These are phyloP conservation scores for Cryptoprocta ferox DNA, from an alignment of 2,797 vertebrate genomes.

Conservation along the genomic window DNA sequence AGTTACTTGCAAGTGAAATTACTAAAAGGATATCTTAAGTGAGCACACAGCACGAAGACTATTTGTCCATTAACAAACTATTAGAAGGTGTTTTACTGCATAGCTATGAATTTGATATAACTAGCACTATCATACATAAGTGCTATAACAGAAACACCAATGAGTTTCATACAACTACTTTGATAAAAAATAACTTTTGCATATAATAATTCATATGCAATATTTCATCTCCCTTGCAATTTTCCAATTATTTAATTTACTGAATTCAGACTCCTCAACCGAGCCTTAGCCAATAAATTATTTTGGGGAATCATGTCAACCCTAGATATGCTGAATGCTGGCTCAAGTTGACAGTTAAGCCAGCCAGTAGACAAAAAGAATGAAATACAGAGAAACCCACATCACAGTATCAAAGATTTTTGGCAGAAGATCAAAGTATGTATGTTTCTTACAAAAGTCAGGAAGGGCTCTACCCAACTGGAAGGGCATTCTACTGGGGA, in stretches of 20 bases:
- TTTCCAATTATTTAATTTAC: neutral
- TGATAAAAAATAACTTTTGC: neutral
- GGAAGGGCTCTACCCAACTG: neutral
- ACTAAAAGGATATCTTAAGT: neutral
- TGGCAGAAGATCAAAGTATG: neutral
- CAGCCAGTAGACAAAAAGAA: neutral
- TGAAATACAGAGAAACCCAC: neutral
- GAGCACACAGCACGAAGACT: neutral
- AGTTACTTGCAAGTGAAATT: no score
- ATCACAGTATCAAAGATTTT: neutral
- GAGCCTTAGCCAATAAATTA: neutral
- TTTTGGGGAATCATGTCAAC: neutral
- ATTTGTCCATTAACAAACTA: neutral
- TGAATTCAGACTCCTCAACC: neutral
- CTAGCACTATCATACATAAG: neutral
- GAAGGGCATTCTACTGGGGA: neutral
- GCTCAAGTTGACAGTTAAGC: neutral
- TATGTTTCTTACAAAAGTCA: neutral
- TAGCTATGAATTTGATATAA: neutral
- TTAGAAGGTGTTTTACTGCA: neutral
- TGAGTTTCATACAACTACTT: neutral
- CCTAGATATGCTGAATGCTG: neutral
- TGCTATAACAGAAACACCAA: neutral
- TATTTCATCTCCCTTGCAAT: neutral
- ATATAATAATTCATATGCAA: neutral